phyloP scores from a whole-genome alignment of 35 echinoderm and acorn worm species.

The Chiridota heheva region DNA sequence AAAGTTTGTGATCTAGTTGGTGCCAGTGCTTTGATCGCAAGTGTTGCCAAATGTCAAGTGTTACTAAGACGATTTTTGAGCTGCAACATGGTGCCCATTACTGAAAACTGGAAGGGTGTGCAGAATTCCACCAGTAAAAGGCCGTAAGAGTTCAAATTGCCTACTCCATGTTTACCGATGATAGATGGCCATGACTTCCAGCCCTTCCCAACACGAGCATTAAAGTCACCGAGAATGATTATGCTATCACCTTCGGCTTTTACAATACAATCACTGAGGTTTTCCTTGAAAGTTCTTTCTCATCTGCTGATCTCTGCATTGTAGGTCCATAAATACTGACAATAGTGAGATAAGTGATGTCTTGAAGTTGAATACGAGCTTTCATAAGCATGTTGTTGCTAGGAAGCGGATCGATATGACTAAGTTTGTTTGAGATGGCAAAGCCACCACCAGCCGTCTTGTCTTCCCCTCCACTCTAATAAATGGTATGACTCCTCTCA shows the following conservation, averaged over 20 bases:
- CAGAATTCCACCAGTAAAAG: neutral
- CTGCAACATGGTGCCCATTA: conserved; percentile 3
- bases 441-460: neutral
- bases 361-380: neutral
- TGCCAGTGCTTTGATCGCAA: conserved; percentile 16
- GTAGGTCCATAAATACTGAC: conserved; percentile 10
- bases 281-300: neutral
- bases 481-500: conserved; percentile 21
- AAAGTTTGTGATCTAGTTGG: neutral
- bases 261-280: neutral
- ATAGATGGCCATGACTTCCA: conserved; percentile 11
- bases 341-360: neutral
- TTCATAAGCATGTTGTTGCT: neutral
- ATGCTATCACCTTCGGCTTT: neutral
- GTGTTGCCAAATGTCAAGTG: conserved; percentile 16
- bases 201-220: neutral
- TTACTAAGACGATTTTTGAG: neutral
- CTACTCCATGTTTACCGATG: conserved; percentile 12
- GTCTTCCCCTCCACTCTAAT: conserved; percentile 3
- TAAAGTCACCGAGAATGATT: conserved; percentile 22
- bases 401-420: neutral
- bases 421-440: conserved; percentile 13
- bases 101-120: neutral
- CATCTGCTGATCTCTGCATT: neutral
- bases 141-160: neutral